phyloP scores from a whole-genome alignment of 2,888 invertebrate genomes.

The Cistogaster globosa region DNA sequence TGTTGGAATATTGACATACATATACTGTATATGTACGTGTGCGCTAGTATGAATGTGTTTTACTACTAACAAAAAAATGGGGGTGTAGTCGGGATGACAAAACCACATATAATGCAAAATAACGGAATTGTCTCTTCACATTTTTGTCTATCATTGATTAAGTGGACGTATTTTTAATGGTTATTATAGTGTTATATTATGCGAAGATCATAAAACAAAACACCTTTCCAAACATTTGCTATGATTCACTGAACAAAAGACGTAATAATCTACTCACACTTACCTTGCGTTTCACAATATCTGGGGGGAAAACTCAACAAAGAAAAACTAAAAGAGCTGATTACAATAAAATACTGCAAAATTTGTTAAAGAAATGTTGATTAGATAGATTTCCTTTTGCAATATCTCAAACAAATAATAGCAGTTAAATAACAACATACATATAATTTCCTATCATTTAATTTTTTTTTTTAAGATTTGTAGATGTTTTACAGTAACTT shows the following conservation, averaged over 20 bases:
- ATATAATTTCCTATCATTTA: neutral
- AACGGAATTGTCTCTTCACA: conserved; percentile 28
- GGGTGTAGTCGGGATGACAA: neutral
- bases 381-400: neutral
- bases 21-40: neutral
- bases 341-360: neutral
- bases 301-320: conserved; percentile 20
- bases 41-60: neutral
- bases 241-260: conserved; percentile 50
- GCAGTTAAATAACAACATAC: neutral
- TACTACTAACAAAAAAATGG: neutral
- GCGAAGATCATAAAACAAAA: conserved; percentile 21
- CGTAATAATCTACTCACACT: neutral
- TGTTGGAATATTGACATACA: neutral
- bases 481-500: neutral
- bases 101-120: neutral
- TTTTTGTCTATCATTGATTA: conserved; percentile 14
- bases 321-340: conserved; percentile 3
- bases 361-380: neutral
- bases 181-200: conserved; percentile 6
- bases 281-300: conserved; percentile 28
- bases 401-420: neutral
- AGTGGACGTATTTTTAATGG: neutral
- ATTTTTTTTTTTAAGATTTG: neutral
- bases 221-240: conserved; percentile 3